Evolutionary conservation across 92 coral and sea anemone genomes (phyloP).

Genomic region (Epizoanthus rinbou): DNA sequence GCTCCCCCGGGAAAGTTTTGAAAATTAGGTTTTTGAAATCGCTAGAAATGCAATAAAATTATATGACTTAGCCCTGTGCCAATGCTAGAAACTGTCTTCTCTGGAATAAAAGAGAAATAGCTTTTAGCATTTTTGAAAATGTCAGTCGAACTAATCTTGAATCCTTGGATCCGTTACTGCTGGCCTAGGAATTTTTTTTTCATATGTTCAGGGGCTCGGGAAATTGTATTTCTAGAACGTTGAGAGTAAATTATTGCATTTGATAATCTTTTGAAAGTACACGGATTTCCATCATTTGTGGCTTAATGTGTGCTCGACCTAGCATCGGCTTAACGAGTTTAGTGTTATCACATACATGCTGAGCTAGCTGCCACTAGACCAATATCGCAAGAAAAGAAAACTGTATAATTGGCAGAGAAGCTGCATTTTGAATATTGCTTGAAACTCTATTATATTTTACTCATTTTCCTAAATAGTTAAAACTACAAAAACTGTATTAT

Average conservation of each 20-base stretch:
- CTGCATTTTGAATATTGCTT: conserved; percentile 31
- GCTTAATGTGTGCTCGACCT: conserved; percentile 53
- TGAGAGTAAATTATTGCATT: conserved; percentile 50
- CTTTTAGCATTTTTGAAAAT: conserved; percentile 38
- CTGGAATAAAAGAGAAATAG: conserved; percentile 37
- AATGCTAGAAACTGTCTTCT: too few relatives aligned
- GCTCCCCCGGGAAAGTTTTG: not conserved
- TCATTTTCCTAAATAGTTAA: conserved; percentile 22
- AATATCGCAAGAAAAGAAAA: conserved; percentile 31
- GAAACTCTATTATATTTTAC: conserved; percentile 28
- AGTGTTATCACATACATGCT: conserved; percentile 37
- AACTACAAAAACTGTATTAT: conserved; percentile 30
- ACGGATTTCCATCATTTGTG: conserved; percentile 53
- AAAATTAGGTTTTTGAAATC: not conserved
- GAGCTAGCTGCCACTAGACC: conserved; percentile 13
- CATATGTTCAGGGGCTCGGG: conserved; percentile 49
- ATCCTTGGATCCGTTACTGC: conserved; percentile 49
- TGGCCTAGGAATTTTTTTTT: conserved; percentile 45
- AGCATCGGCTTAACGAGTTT: conserved; percentile 46
- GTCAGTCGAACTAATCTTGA: conserved; percentile 20
- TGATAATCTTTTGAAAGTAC: conserved; percentile 51
- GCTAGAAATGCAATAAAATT: too few relatives aligned
- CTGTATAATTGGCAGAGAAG: conserved; percentile 21
- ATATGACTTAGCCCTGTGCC: too few relatives aligned
- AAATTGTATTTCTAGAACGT: conserved; percentile 46